Base-by-base conservation (phyloP, 1,140 invertebrate genomes). In the Diabrotica undecimpunctata region DNA sequence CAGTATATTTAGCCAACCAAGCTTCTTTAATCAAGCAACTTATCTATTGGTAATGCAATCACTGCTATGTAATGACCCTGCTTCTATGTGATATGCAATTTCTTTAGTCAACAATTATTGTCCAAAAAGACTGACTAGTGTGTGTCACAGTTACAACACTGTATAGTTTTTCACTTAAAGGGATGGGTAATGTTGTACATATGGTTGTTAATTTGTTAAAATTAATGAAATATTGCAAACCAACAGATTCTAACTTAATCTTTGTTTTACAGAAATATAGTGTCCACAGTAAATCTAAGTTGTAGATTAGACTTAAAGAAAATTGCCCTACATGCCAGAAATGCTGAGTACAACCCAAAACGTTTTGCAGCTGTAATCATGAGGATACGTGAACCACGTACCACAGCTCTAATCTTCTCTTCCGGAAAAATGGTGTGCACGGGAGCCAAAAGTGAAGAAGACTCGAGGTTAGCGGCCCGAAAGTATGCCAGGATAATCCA, bases 391-490 rank as follows among this genome's bases (percentile, higher is more conserved):
- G 96, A 99, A 78, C 98, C 98, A 0, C 83, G 98, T 71, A 99
- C 98, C 4, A 99, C 98, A 25, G 98, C 98, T 10, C 81, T 99
- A 9, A 99, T 99, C 70, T 99, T 99, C 77, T 97, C 95, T 74
- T 99, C 97, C 51, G 98, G 98, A 0, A 99, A 99, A 87, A 99
- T 99, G 97, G 98, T 99, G 0, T 99, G 98, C 79, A 99, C 98
- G 1, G 98, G 98, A 13, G 98, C 98, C 0, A 99, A 99, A 83
- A 99, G 95, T 85, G 97, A 99, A 84, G 96, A 98, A 75, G 92
- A 96, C 77, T 98, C 96, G 0, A 84, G 96, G 72, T 81, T 99
- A 66, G 98, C 98, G 59, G 97, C 97, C 4, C 85, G 97, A 75
- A 99, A 99, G 82, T 99, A 99, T 85, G 98, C 98, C 13, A 86